A percentile compares a stretch with the other conserved stretches of the same genome.
phyloP scores from a whole-genome alignment of 2,888 invertebrate genomes.

The Phymatocera aterrima region DNA sequence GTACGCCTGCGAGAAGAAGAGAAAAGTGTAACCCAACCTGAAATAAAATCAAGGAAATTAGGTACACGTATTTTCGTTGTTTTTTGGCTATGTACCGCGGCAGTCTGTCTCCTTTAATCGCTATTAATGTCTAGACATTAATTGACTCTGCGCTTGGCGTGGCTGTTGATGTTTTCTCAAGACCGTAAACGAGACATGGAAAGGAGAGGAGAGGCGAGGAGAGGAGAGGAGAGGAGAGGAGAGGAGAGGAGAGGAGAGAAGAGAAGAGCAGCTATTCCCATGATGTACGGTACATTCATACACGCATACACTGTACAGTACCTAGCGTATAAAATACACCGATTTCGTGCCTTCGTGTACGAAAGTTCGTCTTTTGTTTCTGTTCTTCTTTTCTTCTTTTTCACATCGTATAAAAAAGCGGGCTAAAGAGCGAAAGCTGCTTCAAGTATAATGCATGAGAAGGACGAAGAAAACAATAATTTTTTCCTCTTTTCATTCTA shows the following conservation, averaged over 20 bases:
- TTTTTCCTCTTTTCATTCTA: neutral
- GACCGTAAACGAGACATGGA: conserved; percentile 25
- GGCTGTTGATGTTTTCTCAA: conserved; percentile 29
- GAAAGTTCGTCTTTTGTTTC: no score
- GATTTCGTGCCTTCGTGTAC: neutral
- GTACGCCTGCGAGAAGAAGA: neutral
- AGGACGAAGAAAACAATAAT: neutral
- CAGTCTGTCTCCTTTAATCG: conserved; percentile 33
- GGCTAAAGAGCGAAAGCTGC: neutral
- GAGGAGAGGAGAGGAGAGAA: no score
- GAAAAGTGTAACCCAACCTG: neutral
- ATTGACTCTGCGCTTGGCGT: conserved; percentile 14
- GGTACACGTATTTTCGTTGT: conserved; percentile 14
- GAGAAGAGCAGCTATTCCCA: conserved; percentile 29
- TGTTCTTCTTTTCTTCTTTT: neutral
- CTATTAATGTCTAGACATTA: conserved; percentile 38
- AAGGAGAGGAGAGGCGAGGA: no score
- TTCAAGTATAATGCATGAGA: neutral
- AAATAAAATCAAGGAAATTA: neutral
- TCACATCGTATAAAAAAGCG: neutral
- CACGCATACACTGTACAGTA: no score
- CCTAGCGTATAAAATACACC: neutral
- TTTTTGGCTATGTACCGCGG: neutral
- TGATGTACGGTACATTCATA: no score
- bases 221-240: no score